Evolutionary conservation across 2,888 invertebrate species (phyloP), one percentile per base, ranked within the genome.

Genomic region (Lycocerus yunnanus): DNA sequence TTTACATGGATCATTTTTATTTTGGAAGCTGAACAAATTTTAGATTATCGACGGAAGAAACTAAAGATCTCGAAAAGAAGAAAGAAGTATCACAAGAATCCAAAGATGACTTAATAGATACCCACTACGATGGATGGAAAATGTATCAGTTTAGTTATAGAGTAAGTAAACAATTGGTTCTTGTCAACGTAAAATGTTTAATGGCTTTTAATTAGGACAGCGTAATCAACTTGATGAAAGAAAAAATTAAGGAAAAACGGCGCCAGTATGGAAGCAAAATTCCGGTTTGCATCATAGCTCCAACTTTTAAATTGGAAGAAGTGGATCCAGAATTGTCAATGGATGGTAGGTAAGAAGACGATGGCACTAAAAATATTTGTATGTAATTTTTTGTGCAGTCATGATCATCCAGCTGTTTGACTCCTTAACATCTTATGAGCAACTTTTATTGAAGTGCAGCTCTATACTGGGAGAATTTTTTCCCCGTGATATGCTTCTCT

Each of bases 401-500:
- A 88, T 90, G 73, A 90, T 92, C 71, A 82, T 92, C 79, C 91
- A 91, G 84, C 89, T 90, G 0, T 92, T 91, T 80, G 93, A 93
- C 83, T 90, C 91, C 0, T 82, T 93, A 75, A 90, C 89, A 3
- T 90, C 91, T 0, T 89, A 90, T 77, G 92, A 92, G 82, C 92
- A 93, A 84, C 87, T 91, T 81, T 81, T 93, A 13, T 81, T 93
- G 24, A 93, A 93, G 85, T 91, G 91, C 79, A 91, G 91, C 9
- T 88, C 92, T 0, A 90, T 92, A 3, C 85, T 93, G 9, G 93
- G 93, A 0, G 90, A 90, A 70, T 88, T 88, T n/a, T 90, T 93
- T 79, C 88, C 90, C 0, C 87, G 92, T 77, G 85, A 88, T 15
- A 91, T 92, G 90, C 83, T 93, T 11, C 82, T 89, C 60, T 89